Percentiles rank a stretch among this genome's conserved stretches.
These are phyloP conservation scores for Trachelus stipa DNA, from an alignment of 2,888 invertebrate species.

Conservation along the genomic window DNA sequence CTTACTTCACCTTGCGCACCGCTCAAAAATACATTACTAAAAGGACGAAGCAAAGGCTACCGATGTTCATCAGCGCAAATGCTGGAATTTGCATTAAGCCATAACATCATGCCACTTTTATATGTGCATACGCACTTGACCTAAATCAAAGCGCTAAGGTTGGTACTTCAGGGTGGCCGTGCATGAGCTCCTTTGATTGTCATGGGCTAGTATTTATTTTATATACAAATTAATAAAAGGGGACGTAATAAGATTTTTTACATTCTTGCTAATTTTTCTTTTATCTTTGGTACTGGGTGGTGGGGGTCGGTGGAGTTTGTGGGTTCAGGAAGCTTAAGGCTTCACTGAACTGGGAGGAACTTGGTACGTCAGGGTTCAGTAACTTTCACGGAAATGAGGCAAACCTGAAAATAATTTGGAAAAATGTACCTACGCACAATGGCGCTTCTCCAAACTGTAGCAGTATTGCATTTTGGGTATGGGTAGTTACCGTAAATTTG, in stretches of 20 bases:
- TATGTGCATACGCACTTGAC: neutral
- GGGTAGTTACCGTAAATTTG: slow-evolving; percentile 31
- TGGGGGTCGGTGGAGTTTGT: neutral
- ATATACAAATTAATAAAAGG: slow-evolving; percentile 2
- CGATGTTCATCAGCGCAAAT: slow-evolving; percentile 34
- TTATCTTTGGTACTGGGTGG: neutral
- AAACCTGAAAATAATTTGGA: slow-evolving; percentile 35
- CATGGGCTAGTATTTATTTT: neutral
- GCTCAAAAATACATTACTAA: slow-evolving; percentile 41
- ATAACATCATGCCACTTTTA: neutral
- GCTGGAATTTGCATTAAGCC: slow-evolving; percentile 48
- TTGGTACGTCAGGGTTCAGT: slow-evolving; percentile 1
- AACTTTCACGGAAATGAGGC: slow-evolving; percentile 27
- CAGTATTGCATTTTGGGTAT: slow-evolving; percentile 18
- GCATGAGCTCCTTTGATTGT: neutral
- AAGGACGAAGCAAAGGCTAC: neutral
- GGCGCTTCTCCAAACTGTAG: slow-evolving; percentile 42
- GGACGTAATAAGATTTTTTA: neutral
- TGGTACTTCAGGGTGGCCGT: neutral
- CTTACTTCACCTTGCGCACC: slow-evolving; percentile 20
- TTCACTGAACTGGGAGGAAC: slow-evolving; percentile 26
- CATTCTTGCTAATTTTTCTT: neutral
- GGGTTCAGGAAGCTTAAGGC: slow-evolving; percentile 15
- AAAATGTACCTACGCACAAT: slow-evolving; percentile 22
- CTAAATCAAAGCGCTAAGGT: neutral